Percentiles rank a stretch among this genome's conserved stretches.
phyloP scores from a whole-genome alignment of 2,113 vertebrate species.

The Vidua macroura region DNA sequence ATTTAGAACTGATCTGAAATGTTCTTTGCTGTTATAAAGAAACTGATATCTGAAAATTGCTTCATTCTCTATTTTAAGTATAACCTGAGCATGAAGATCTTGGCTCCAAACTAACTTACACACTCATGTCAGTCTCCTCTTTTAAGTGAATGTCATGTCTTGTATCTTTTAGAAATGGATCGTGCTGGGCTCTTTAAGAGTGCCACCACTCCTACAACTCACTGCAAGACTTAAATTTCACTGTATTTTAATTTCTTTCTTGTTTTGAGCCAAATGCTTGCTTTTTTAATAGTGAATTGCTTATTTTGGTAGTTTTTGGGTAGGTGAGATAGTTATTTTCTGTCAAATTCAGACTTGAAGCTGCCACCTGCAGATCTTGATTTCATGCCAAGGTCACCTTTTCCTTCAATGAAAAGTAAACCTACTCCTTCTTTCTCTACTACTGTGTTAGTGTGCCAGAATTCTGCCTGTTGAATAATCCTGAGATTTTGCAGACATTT shows the following conservation, averaged over 20 bases:
- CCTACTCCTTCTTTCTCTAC: neutral
- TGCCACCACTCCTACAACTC: neutral
- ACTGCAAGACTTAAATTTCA: neutral
- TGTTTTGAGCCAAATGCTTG: neutral
- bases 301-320: neutral
- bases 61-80: neutral
- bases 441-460: neutral
- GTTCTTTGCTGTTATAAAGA: neutral
- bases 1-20: neutral
- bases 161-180: neutral
- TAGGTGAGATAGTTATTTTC: neutral
- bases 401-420: neutral
- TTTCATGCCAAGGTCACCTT: neutral
- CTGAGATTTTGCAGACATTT: neutral
- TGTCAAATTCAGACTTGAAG: neutral
- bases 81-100: neutral
- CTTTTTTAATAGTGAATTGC: neutral
- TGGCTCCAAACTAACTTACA: neutral
- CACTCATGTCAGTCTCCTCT: neutral
- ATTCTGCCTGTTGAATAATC: neutral
- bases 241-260: neutral
- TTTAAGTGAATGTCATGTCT: neutral
- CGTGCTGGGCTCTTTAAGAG: neutral
- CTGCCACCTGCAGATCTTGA: neutral
- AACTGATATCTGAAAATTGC: neutral